Evolutionary conservation across 2,888 invertebrate genomes (phyloP).

Genomic region (Aquatica leii): DNA sequence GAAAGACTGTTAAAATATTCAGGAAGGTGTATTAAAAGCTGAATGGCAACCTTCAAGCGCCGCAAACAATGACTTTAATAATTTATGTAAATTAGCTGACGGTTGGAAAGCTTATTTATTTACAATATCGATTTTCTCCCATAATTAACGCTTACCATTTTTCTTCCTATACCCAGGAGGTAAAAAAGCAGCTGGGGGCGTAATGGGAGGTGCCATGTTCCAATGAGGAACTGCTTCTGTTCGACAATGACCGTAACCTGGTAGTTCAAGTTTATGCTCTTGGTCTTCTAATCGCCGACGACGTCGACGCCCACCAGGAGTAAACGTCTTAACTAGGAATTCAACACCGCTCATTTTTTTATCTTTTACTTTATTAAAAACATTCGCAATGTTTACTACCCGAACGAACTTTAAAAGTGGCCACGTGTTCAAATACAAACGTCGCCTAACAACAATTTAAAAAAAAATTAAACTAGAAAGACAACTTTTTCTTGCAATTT

Average conservation of each 20-base stretch:
- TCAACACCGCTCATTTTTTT: conserved; percentile 67
- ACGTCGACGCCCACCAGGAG: conserved; percentile 68
- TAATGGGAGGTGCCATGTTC: conserved; percentile 70
- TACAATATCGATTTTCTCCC: not conserved
- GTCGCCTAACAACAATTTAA: not conserved
- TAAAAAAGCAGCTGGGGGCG: conserved; percentile 72
- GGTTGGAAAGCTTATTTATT: too few species aligned
- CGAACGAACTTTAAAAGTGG: too few species aligned
- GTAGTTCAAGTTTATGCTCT: conserved; percentile 55
- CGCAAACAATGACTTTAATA: too few species aligned
- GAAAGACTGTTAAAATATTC: too few species aligned
- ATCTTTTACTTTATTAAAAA: not conserved
- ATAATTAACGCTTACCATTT: conserved; percentile 9
- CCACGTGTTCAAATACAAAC: conserved; percentile 20
- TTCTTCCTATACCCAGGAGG: conserved; percentile 25
- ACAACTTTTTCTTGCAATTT: too few species aligned
- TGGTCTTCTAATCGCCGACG: conserved; percentile 71
- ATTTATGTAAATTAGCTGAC: too few species aligned
- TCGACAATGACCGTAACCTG: conserved; percentile 52
- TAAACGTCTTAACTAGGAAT: conserved; percentile 71
- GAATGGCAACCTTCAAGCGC: too few species aligned
- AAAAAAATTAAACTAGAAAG: conserved; percentile 7
- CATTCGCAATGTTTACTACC: not conserved
- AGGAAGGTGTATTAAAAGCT: too few species aligned
- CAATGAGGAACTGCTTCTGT: conserved; percentile 67